These are phyloP conservation scores for Drosophila prosaltans DNA, from an alignment of 1,140 invertebrate genomes.

Conservation along the genomic window DNA sequence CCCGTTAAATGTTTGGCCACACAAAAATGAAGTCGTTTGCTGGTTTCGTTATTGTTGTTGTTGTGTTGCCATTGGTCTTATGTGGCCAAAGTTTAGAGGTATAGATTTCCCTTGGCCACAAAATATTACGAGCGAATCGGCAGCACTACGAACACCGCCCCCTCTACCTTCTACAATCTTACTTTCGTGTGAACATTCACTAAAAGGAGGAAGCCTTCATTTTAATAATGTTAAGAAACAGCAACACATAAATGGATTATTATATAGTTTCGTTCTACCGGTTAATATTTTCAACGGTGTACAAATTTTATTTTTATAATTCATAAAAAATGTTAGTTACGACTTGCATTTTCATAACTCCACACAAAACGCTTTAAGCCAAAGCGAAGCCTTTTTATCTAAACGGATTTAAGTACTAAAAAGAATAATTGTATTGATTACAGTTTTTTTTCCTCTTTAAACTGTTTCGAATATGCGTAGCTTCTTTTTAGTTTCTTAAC, in stretches of 20 bases:
- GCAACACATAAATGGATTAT: not conserved
- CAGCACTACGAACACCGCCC: not conserved
- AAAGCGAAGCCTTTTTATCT: not conserved
- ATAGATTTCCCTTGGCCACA: not conserved
- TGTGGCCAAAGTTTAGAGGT: conserved; percentile 12
- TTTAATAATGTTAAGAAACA: not conserved
- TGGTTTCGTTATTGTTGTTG: too few species aligned
- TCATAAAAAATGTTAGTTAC: not conserved
- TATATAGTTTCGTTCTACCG: not conserved
- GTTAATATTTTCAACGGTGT: too few species aligned
- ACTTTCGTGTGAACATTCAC: not conserved
- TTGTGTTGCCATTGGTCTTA: not conserved
- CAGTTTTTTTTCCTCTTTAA: not conserved
- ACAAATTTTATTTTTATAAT: not conserved
- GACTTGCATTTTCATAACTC: not conserved
- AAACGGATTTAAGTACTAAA: too few species aligned
- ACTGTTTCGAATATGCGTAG: not conserved
- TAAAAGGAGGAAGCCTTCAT: not conserved
- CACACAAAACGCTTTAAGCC: not conserved
- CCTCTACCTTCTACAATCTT: not conserved
- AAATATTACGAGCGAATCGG: not conserved
- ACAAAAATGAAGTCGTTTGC: conserved; percentile 58
- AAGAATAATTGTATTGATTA: too few species aligned
- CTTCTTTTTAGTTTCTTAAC: not conserved
- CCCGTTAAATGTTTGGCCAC: conserved; percentile 67